phyloP scores from a whole-genome alignment of 2,113 vertebrate genomes.

The Coptodon rendalli region DNA sequence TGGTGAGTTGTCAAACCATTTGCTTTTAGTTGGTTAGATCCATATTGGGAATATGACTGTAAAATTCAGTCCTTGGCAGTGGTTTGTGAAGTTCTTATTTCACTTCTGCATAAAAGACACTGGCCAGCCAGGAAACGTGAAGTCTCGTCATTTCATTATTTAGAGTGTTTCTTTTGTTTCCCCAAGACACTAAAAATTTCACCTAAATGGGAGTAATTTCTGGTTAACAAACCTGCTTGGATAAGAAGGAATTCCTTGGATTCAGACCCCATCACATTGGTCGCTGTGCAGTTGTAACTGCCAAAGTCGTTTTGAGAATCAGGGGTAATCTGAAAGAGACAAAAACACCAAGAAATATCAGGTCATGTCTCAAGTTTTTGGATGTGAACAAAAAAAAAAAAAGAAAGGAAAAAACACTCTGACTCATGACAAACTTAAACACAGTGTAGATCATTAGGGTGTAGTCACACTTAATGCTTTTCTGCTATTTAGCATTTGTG shows the following conservation, averaged over 20 bases:
- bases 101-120: background rate
- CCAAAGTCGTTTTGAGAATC: conserved; percentile 94
- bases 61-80: background rate
- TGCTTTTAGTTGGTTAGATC: background rate
- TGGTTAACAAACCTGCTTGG: conserved; percentile 83
- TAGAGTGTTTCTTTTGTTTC: background rate
- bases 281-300: conserved; percentile 95
- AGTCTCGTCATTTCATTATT: background rate
- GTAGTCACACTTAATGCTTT: background rate
- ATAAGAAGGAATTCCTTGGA: conserved; percentile 93
- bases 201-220: background rate
- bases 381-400: background rate
- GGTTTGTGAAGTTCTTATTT: background rate
- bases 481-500: background rate
- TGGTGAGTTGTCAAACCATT: background rate
- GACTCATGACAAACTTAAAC: background rate
- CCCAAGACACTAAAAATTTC: background rate
- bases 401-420: background rate
- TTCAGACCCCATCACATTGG: conserved; percentile 87
- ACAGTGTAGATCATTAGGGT: background rate
- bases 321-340: conserved; percentile 79
- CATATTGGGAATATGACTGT: background rate
- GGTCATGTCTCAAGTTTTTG: background rate
- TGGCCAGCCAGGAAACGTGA: background rate
- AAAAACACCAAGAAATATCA: background rate